Evolutionary conservation across 2,113 vertebrate genomes (phyloP).

Genomic region (Apteryx owenii): DNA sequence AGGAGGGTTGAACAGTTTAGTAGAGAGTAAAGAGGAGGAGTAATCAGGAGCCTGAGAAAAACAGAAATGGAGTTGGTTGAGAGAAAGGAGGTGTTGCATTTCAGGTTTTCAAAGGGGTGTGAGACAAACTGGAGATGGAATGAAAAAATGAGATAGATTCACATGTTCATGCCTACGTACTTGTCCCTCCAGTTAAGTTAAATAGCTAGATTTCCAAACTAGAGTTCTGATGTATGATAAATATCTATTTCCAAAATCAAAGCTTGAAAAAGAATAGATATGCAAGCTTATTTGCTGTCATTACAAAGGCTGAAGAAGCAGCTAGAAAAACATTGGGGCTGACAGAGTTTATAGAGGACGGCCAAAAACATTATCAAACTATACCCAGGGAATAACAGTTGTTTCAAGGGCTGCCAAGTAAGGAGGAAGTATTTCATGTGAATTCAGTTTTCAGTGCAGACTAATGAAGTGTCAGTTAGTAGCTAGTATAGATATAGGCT

Average conservation of each 20-base stretch:
- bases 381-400: neutral
- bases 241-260: constrained; percentile 4
- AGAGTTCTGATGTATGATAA: neutral
- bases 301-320: neutral
- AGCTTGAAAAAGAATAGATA: neutral
- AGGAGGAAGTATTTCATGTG: neutral
- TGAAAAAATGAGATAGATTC: neutral
- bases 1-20: neutral
- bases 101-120: neutral
- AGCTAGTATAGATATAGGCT: neutral
- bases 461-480: neutral
- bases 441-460: neutral
- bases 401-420: neutral
- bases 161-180: neutral
- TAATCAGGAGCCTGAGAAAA: neutral
- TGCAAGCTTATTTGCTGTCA: neutral
- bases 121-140: neutral
- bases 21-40: neutral
- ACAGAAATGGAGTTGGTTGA: neutral
- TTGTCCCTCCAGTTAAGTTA: neutral
- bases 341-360: neutral
- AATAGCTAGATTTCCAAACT: neutral
- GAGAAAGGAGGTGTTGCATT: neutral
- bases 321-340: neutral
- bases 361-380: neutral